Percentiles rank a stretch among this genome's conserved stretches.
These are phyloP conservation scores for Drosophila lacertosa DNA, from an alignment of 1,140 invertebrate genomes.

Conservation along the genomic window DNA sequence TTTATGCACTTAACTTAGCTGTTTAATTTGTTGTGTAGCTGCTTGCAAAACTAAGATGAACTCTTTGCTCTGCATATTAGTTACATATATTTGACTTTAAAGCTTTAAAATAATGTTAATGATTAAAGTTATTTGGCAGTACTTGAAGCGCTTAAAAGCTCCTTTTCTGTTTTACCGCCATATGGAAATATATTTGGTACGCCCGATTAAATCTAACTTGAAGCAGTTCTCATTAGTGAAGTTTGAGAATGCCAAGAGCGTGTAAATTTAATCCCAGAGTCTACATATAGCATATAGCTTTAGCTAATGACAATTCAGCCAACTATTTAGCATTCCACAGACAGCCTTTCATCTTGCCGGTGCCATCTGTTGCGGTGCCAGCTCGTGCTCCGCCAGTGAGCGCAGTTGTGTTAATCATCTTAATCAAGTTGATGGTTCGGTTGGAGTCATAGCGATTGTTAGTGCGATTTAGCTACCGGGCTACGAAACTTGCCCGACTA, in stretches of 20 bases:
- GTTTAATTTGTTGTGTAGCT: no score
- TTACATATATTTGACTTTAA: no score
- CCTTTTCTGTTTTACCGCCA: no score
- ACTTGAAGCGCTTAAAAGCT: no score
- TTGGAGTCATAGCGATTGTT: not conserved
- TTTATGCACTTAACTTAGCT: no score
- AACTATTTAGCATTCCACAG: conserved; percentile 17
- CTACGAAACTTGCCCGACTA: no score
- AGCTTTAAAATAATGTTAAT: no score
- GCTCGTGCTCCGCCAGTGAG: conserved; percentile 44
- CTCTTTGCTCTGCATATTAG: no score
- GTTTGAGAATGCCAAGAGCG: not conserved
- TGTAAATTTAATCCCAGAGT: conserved; percentile 10
- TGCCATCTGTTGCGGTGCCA: conserved; percentile 9
- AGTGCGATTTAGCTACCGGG: not conserved
- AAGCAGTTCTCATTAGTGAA: not conserved
- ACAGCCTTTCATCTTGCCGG: conserved; percentile 17
- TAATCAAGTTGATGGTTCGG: conserved; percentile 45
- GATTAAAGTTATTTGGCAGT: no score
- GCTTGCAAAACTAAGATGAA: no score
- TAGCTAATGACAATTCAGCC: not conserved
- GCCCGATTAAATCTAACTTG: conserved; percentile 2
- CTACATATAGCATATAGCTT: not conserved
- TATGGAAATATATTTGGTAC: no score
- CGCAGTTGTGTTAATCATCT: conserved; percentile 45